Conservation (phyloP, 1,140 invertebrate species). For the Procambarus virginalis region DNA sequence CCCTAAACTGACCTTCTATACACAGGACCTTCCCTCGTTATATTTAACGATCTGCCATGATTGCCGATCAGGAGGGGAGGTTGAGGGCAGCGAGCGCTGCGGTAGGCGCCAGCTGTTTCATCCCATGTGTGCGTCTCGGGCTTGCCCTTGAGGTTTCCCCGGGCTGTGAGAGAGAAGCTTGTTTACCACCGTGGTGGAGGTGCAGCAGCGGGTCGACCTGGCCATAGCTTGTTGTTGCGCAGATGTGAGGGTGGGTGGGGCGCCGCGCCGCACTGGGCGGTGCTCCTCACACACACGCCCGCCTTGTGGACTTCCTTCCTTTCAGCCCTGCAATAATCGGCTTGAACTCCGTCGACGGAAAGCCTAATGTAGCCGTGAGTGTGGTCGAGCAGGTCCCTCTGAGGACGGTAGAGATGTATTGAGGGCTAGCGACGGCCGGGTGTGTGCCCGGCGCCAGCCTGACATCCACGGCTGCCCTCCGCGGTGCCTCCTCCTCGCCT, state of each 20-base stretch:
- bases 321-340: neutral
- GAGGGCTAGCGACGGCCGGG: neutral
- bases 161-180: neutral
- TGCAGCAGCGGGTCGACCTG: neutral
- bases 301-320: neutral
- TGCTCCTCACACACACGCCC: neutral
- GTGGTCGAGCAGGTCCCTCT: neutral
- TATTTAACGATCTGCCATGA: neutral
- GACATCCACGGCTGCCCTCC: neutral
- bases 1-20: neutral
- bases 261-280: neutral
- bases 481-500: neutral
- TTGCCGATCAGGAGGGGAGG: neutral
- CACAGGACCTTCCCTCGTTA: neutral
- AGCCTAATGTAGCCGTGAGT: neutral
- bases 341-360: neutral
- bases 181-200: neutral
- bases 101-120: neutral
- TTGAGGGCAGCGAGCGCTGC: neutral
- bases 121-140: neutral
- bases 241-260: constrained; percentile 9
- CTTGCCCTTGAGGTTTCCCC: constrained; percentile 12
- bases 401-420: neutral
- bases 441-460: constrained; percentile 14
- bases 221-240: neutral